Base-by-base conservation (phyloP, 2,888 invertebrate genomes). In the Scaptomyza parva region DNA sequence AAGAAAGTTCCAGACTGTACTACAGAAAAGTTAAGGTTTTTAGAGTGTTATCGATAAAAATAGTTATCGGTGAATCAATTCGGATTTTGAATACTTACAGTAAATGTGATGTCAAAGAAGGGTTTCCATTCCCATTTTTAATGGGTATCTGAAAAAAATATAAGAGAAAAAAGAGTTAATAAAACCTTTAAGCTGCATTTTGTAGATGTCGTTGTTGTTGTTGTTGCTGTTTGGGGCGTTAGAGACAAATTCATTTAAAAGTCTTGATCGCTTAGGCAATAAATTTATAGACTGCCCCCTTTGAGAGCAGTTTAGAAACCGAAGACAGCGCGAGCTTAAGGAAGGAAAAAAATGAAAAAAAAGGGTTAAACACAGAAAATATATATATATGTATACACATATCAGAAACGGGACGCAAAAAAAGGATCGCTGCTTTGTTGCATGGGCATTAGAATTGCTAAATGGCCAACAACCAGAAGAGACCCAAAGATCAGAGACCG, bases 241-340 rank as follows among this genome's bases (percentile, higher is more conserved):
- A 88, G 83, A 87, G 88, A 87, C 88, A 87, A 88, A 88, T 87
- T 87, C 81, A 86, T 88, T 83, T 83, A 70, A 37, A 17, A 75
- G 55, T 71, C 52, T 39, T 48, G 54, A 70, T 52, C 72, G 77
- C 76, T 82, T 81, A 75, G 84, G 76, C 88, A 76, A 81, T 77
- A 88, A 89, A 89, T 88, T 88, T 88, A 88, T 88, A 88, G 88
- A 88, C 87, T 89, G 82, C 71, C 81, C 73, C 81, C 70, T 51
- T 45, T n/a, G n/a, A n/a, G 8, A 59, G 65, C 62, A 55, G 39
- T 64, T 37, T 67, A 59, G 54, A 53, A 74, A 54, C 61, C 67
- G 53, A 65, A 64, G 48, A 37, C 37, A 60, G 26, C 48, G 48
- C 8, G 17, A 54, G 26, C 48, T 37, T 39, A 24, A 44, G 20